Evolutionary conservation across 1,140 invertebrate genomes (phyloP), one percentile per base, ranked within the genome.

Genomic region (Dendrolimus punctatus): DNA sequence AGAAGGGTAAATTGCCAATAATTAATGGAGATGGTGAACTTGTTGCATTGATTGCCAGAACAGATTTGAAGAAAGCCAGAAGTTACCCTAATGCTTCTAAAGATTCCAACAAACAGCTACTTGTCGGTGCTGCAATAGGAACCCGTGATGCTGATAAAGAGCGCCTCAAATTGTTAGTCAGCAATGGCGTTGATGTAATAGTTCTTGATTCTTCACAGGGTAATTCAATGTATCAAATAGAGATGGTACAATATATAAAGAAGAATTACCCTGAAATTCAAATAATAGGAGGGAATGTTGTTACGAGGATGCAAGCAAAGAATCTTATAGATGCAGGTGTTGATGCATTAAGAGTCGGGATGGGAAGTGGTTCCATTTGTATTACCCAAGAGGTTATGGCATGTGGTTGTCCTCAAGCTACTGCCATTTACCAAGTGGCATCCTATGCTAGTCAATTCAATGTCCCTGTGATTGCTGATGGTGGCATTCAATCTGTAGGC

Each of bases 321-420:
- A 98, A 97, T 87, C 90, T 99, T 8, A 99, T 99, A 66, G 95
- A 99, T 68, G 98, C 97, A 53, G 98, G 98, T 42, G 98, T 95
- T 5, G 98, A 99, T 90, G 98, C 93, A 10, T 86, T 99, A 8
- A 90, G 98, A 62, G 96, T 99, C 43, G 98, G 98, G 36, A 99
- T 99, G 98, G 98, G 98, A 6, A 96, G 94, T 80, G 98, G 98
- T 0, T 99, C 97, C 6, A 99, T 99, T 68, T 99, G 98, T 79
- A 99, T 99, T 44, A 99, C 98, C 4, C 98, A 99, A 88, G 98
- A 99, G 91, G 98, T 99, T 0, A 99, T 99, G 98, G 99, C 98
- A 5, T 98, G 99, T 56, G 99, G 99, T 5, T 91, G 99, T 54
- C 95, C 98, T 0, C 99, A 99, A 85, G 95, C 93, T 0, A 96